Percentiles rank a stretch among this genome's conserved stretches.
phyloP scores from a whole-genome alignment of 2,888 invertebrate genomes.

The Scotopteryx bipunctaria region DNA sequence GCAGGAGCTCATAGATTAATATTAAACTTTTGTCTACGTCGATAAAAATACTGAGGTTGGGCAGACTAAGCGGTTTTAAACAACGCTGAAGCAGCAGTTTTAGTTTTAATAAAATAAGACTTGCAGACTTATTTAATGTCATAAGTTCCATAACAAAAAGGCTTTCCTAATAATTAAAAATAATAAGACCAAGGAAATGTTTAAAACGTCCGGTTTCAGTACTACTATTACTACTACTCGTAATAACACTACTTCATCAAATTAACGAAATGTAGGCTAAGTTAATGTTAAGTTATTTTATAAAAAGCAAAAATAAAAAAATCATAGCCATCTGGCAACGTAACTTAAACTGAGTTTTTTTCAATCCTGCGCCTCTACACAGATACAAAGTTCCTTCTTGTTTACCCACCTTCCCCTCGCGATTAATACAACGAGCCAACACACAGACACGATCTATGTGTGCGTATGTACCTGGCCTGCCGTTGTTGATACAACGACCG shows the following conservation, averaged over 20 bases:
- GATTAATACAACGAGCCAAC: constrained; percentile 43
- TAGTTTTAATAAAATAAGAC: not conserved
- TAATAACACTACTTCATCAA: too few relatives aligned
- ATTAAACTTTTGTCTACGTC: too few relatives aligned
- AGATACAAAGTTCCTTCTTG: constrained; percentile 14
- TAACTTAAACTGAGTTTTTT: constrained; percentile 5
- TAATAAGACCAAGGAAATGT: not conserved
- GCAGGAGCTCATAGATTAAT: too few relatives aligned
- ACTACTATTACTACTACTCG: too few relatives aligned
- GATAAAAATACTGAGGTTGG: too few relatives aligned
- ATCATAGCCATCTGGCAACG: not conserved
- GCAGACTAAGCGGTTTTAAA: not conserved
- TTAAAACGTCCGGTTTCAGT: not conserved
- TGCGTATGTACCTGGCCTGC: constrained; percentile 32
- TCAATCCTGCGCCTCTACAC: constrained; percentile 13
- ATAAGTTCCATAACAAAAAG: not conserved
- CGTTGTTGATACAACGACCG: constrained; percentile 53
- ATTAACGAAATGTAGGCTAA: not conserved
- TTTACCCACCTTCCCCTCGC: constrained; percentile 42
- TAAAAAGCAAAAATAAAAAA: too few relatives aligned
- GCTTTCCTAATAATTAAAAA: not conserved
- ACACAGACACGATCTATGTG: constrained; percentile 46
- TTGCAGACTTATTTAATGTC: not conserved
- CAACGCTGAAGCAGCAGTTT: constrained; percentile 1
- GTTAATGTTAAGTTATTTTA: not conserved